Conservation (phyloP, 2,888 invertebrate genomes). For the Drosophila stalkeri region DNA sequence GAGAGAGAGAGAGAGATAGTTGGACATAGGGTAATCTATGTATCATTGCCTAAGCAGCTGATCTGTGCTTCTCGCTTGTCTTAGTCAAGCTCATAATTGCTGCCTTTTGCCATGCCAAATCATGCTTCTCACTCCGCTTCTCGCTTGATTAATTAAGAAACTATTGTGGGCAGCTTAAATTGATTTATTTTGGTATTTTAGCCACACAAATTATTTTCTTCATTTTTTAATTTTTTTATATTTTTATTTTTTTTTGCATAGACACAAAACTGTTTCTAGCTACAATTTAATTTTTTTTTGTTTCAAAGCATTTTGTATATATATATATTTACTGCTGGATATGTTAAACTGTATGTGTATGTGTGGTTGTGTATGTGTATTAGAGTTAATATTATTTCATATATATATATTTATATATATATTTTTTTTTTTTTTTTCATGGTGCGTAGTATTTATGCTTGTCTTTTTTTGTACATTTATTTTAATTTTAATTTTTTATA, state of each 20-base stretch:
- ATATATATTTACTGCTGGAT: constrained; percentile 47
- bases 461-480: constrained; percentile 28
- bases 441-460: constrained; percentile 27
- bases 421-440: constrained; percentile 33
- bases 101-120: neutral
- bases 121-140: neutral
- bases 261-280: constrained; percentile 49
- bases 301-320: constrained; percentile 35
- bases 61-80: neutral
- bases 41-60: neutral
- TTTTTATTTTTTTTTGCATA: constrained; percentile 13
- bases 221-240: neutral
- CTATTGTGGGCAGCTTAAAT: constrained; percentile 33
- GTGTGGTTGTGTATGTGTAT: constrained; percentile 11
- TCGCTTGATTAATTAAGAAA: neutral
- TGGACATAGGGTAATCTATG: too few species aligned
- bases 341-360: constrained; percentile 38
- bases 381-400: constrained; percentile 14
- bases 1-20: neutral
- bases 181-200: constrained; percentile 37
- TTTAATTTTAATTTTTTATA: constrained; percentile 35
- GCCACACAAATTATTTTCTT: constrained; percentile 24
- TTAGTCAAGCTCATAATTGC: too few species aligned
- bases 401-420: too few species aligned
- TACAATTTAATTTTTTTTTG: constrained; percentile 27